Evolutionary conservation across 2,888 invertebrate species (phyloP).

Genomic region (Gibbula magus): DNA sequence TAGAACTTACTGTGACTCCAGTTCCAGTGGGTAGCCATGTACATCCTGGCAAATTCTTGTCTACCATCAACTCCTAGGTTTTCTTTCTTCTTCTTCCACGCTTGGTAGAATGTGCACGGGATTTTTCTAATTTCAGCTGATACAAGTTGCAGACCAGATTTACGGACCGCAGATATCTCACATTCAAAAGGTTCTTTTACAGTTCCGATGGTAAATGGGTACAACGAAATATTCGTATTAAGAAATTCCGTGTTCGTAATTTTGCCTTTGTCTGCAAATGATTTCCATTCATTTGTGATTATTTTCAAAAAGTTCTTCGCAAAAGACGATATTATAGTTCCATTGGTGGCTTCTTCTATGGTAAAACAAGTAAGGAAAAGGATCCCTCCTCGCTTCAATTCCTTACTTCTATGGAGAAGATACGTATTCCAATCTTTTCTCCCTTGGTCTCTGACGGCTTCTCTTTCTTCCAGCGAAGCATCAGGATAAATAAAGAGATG

Average conservation of each 20-base stretch:
- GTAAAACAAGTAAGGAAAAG: background rate
- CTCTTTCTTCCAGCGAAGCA: background rate
- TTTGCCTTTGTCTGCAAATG: background rate
- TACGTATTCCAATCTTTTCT: background rate
- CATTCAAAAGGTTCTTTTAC: background rate
- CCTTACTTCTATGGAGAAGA: background rate
- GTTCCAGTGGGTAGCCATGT: background rate
- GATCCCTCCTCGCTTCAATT: background rate
- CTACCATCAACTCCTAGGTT: background rate
- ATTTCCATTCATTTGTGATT: background rate
- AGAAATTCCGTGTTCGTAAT: background rate
- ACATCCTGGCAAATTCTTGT: background rate
- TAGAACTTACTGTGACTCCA: background rate
- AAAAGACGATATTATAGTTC: no score
- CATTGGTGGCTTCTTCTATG: background rate
- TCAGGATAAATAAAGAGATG: background rate
- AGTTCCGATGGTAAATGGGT: background rate
- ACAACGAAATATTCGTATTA: background rate
- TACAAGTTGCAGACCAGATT: background rate
- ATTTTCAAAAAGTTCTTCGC: background rate
- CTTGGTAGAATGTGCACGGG: background rate
- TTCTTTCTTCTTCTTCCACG: background rate
- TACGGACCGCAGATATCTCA: background rate
- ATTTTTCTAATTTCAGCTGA: no score
- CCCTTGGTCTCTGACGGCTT: background rate